Conservation (phyloP, 1,140 invertebrate genomes). For the Elymnias hypermnestra region DNA sequence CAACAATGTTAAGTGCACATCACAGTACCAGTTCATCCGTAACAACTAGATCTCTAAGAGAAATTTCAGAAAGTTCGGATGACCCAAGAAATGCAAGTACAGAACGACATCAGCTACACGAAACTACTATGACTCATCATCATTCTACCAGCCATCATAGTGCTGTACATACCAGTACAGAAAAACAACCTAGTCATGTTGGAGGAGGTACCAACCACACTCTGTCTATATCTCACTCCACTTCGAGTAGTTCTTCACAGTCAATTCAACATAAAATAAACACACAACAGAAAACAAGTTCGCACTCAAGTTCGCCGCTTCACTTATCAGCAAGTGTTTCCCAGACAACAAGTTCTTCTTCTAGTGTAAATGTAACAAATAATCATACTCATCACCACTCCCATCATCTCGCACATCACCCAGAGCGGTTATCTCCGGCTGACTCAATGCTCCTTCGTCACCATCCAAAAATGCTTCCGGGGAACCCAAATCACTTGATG, state of each 20-base stretch:
- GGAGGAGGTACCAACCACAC: slow-evolving; percentile 75
- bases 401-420: slow-evolving; percentile 76
- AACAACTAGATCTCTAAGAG: slow-evolving; percentile 76
- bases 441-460: slow-evolving; percentile 74
- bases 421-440: slow-evolving; percentile 72
- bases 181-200: slow-evolving; percentile 77
- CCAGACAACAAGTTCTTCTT: slow-evolving; percentile 70
- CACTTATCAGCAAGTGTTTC: slow-evolving; percentile 73
- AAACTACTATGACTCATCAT: slow-evolving; percentile 79
- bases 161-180: slow-evolving; percentile 78
- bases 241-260: slow-evolving; percentile 78
- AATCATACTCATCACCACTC: slow-evolving; percentile 76
- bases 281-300: slow-evolving; percentile 69
- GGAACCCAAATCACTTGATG: slow-evolving; percentile 81
- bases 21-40: slow-evolving; percentile 80
- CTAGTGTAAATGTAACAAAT: slow-evolving; percentile 70
- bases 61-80: slow-evolving; percentile 76
- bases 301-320: slow-evolving; percentile 76
- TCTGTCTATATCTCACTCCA: slow-evolving; percentile 80
- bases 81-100: slow-evolving; percentile 69
- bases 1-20: slow-evolving; percentile 82
- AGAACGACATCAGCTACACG: slow-evolving; percentile 77
- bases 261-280: slow-evolving; percentile 79
- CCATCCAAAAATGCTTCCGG: slow-evolving; percentile 76
- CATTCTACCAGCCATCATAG: slow-evolving; percentile 80